These are phyloP conservation scores for Cyclophora punctaria DNA, from an alignment of 2,888 invertebrate species.

Conservation along the genomic window DNA sequence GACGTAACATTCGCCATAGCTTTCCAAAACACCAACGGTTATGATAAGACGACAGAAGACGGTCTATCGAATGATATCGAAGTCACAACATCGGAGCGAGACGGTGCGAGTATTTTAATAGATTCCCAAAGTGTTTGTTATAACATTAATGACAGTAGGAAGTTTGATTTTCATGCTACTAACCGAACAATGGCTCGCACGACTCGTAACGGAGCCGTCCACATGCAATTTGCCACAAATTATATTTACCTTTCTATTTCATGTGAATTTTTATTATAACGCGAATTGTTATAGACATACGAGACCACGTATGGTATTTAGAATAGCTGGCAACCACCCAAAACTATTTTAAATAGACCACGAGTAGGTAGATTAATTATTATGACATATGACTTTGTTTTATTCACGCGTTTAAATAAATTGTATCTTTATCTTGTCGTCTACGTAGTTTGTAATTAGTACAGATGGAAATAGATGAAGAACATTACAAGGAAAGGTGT, in stretches of 20 bases:
- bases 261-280: conserved; percentile 28
- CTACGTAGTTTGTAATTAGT: conserved; percentile 33
- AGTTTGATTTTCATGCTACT: conserved; percentile 54
- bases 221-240: conserved; percentile 36
- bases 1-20: too few species aligned
- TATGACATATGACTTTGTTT: conserved; percentile 56
- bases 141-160: conserved; percentile 44
- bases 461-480: background rate
- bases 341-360: conserved; percentile 55
- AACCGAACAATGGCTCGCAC: conserved; percentile 43
- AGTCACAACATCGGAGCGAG: too few species aligned
- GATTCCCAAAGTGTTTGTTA: conserved; percentile 40
- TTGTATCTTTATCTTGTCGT: conserved; percentile 41
- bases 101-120: conserved; percentile 29
- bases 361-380: conserved; percentile 62
- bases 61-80: too few species aligned
- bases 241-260: conserved; percentile 43
- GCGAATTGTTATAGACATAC: conserved; percentile 38
- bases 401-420: conserved; percentile 41
- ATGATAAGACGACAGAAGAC: too few species aligned
- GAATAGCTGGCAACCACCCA: conserved; percentile 56
- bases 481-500: background rate
- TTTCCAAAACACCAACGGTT: too few species aligned
- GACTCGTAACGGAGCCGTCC: conserved; percentile 29
- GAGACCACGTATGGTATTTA: conserved; percentile 59